Conservation (phyloP, 2,888 invertebrate species). For the Euclidia mi region DNA sequence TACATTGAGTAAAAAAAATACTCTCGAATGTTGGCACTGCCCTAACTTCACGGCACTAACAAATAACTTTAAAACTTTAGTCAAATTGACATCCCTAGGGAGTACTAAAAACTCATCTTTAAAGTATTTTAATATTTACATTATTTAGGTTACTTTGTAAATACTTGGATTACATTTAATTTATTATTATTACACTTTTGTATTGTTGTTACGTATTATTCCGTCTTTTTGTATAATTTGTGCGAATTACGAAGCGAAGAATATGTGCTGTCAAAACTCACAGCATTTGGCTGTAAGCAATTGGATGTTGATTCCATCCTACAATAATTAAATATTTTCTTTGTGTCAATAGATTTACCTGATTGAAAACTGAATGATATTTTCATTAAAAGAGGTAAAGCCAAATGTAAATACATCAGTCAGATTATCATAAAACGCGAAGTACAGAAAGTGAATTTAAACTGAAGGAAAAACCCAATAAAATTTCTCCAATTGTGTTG, state of each 20-base stretch:
- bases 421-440: too few relatives aligned
- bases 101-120: conserved; percentile 52
- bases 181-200: conserved; percentile 64
- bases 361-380: too few relatives aligned
- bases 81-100: conserved; percentile 53
- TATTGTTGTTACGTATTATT: conserved; percentile 61
- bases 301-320: too few relatives aligned
- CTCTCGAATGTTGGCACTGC: conserved; percentile 20
- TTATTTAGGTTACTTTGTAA: conserved; percentile 57
- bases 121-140: conserved; percentile 56
- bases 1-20: conserved; percentile 13
- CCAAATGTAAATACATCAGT: too few relatives aligned
- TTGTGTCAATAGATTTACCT: too few relatives aligned
- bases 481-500: too few relatives aligned
- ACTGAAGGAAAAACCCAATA: too few relatives aligned
- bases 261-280: conserved; percentile 33
- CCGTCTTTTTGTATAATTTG: conserved; percentile 34
- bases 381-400: too few relatives aligned
- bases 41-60: conserved; percentile 17
- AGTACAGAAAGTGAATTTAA: too few relatives aligned
- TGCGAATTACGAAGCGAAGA: conserved; percentile 16
- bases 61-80: conserved; percentile 40
- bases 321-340: too few relatives aligned
- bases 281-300: too few relatives aligned
- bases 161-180: conserved; percentile 63